A percentile compares a stretch with the other conserved stretches of the same genome.
Evolutionary conservation across 2,797 vertebrate genomes (phyloP).

Genomic region (Acipenser oxyrinchus): DNA sequence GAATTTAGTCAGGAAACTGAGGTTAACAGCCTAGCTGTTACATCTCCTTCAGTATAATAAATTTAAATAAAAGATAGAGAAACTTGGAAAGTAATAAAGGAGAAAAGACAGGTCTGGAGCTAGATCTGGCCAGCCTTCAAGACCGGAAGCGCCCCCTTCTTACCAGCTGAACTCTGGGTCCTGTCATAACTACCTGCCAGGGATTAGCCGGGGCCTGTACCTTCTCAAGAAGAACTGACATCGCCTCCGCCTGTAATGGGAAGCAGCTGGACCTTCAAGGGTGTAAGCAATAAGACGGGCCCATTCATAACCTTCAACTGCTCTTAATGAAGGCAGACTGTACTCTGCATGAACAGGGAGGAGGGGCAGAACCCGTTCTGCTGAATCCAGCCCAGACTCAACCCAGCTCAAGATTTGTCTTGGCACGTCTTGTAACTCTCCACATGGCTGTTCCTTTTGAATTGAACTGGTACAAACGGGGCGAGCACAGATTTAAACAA

Average conservation of each 20-base stretch:
- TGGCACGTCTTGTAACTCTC: no score
- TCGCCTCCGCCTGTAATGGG: constrained; percentile 60
- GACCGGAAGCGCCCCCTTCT: constrained; percentile 30
- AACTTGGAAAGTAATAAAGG: constrained; percentile 19
- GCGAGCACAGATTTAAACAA: no score
- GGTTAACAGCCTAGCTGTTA: constrained; percentile 15
- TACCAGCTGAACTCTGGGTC: constrained; percentile 72
- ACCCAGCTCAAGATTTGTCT: constrained; percentile 14
- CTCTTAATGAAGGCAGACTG: constrained; percentile 57
- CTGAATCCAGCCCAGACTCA: constrained; percentile 18
- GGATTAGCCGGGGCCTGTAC: constrained; percentile 71
- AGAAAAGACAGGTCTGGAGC: constrained; percentile 16
- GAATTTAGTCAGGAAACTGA: constrained; percentile 45
- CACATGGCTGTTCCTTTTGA: no score
- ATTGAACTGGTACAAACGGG: no score
- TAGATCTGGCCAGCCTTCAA: constrained; percentile 17
- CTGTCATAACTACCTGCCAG: constrained; percentile 84
- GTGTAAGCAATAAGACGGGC: constrained; percentile 50
- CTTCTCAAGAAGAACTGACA: constrained; percentile 60
- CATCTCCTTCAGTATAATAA: constrained; percentile 35
- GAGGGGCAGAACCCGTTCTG: constrained; percentile 23
- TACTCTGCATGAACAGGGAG: constrained; percentile 8
- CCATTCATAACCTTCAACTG: constrained; percentile 70
- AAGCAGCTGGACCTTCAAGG: constrained; percentile 79
- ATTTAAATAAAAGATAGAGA: constrained; percentile 23